Base-by-base conservation (phyloP, 2,888 invertebrate genomes). In the Ligdia adustata region DNA sequence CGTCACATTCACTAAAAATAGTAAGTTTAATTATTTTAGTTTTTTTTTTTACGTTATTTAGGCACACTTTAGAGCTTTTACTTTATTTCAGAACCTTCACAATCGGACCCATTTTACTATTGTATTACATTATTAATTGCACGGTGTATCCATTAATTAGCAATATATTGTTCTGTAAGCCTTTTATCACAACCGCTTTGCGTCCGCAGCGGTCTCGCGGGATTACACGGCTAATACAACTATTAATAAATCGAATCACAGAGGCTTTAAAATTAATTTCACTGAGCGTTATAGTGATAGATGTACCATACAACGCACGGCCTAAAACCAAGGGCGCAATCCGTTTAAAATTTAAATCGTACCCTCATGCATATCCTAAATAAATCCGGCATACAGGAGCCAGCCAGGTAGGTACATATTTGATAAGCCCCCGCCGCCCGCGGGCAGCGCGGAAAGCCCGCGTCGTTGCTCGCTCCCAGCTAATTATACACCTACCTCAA, bases 1-100 rank as follows among this genome's bases (percentile, higher is more conserved):
- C 76, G 99, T 99, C 80, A 99, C 99, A 69, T 99, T 99, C 92
- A 99, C 98, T 75, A 99, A 99, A 93, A 99, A 99, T 90, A 98
- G 99, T 98, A 93, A 96, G 97, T 94, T 22, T 18, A 4, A n/a
- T n/a, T n/a, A n/a, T n/a, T n/a, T n/a, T n/a, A n/a, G n/a, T n/a
- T n/a, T n/a, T n/a, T n/a, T n/a, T n/a, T n/a, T n/a, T n/a, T n/a
- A n/a, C n/a, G n/a, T n/a, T n/a, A n/a, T n/a, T n/a, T n/a, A n/a
- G n/a, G n/a, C n/a, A n/a, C n/a, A n/a, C n/a, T n/a, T n/a, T n/a
- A n/a, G n/a, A n/a, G n/a, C n/a, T n/a, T n/a, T n/a, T n/a, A n/a
- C n/a, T n/a, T n/a, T n/a, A n/a, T n/a, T n/a, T n/a, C n/a, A n/a
- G n/a, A n/a, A n/a, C n/a, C n/a, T n/a, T n/a, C n/a, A n/a, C n/a